Evolutionary conservation across 35 echinoderm and acorn worm genomes (phyloP), one percentile per base, ranked within the genome.

Genomic region (Ophiothrix spiculata): DNA sequence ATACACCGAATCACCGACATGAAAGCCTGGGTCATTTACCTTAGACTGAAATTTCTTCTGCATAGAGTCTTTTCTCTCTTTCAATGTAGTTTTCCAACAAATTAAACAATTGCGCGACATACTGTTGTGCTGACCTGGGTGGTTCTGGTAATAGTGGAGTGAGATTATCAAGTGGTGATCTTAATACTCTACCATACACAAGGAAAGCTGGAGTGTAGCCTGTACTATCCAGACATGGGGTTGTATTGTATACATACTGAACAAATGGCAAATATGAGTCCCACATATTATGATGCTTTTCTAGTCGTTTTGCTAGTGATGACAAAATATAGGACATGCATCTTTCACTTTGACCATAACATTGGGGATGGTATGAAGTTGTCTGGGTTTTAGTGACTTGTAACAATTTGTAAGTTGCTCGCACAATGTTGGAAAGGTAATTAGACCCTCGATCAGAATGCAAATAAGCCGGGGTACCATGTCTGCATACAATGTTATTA

Each of bases 381-480:
- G 84, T 87, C 31, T 82, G 83, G 1, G 90, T 91, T 36, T 91
- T 91, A 32, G 77, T 40, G 29, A 39, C 77, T 36, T 76, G 40
- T 19, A 91, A 32, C 1, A 86, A 33, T 10, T 64, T 36, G 73
- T 45, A 91, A 14, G 83, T 92, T 4, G 25, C 75, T 77, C 74
- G 80, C 37, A 91, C 81, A 63, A 91, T 91, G 34, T 86, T 75
- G 0, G 89, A 91, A 21, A 91, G 83, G 45, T 73, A 91, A 91
- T 80, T 91, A 19, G 38, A 74, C n/a, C 81, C 89, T 37, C 89
- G 1, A 39, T 91, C 82, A 25, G 89, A 91, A 45, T 85, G 82
- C 81, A 91, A 80, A 75, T 36, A 86, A 1, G 54, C 0, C 39
- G 85, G 90, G 13, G 84, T 32, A 80, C 90, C 84, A 64, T 92